Conservation (phyloP, 2,113 vertebrate genomes). For the Candoia aspera region DNA sequence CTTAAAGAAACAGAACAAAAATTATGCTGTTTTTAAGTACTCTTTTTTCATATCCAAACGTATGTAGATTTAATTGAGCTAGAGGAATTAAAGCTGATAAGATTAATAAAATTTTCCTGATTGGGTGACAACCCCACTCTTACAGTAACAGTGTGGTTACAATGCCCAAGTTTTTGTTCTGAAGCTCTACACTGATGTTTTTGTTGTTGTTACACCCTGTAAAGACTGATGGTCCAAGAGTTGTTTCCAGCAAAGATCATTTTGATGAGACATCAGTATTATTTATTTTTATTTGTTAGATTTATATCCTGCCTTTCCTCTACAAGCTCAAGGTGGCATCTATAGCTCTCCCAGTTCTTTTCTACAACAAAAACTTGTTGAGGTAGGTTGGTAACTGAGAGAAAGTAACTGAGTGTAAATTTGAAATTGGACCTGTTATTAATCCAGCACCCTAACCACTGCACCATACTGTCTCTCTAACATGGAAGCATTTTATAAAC, state of each 20-base stretch:
- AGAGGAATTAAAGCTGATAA: background rate
- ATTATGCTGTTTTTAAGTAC: background rate
- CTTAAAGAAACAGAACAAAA: background rate
- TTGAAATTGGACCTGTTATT: too few species aligned
- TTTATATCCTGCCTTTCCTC: background rate
- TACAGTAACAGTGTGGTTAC: background rate
- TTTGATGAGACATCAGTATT: background rate
- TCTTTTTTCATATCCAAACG: conserved; percentile 2
- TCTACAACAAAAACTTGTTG: too few species aligned
- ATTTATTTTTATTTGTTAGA: background rate
- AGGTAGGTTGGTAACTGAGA: background rate
- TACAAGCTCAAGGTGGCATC: too few species aligned
- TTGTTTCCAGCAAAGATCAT: background rate
- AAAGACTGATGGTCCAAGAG: background rate
- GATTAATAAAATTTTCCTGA: background rate
- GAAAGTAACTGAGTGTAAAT: too few species aligned
- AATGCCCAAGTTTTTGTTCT: rapidly evolving
- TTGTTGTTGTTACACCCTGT: background rate
- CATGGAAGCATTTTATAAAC: too few species aligned
- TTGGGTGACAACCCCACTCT: background rate
- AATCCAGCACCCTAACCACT: too few species aligned
- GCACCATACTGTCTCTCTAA: too few species aligned
- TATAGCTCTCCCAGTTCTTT: too few species aligned
- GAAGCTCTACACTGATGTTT: background rate
- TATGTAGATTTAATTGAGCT: background rate